Evolutionary conservation across 2,888 invertebrate genomes (phyloP), one percentile per base, ranked within the genome.

Genomic region (Meiosimyza decipiens): DNA sequence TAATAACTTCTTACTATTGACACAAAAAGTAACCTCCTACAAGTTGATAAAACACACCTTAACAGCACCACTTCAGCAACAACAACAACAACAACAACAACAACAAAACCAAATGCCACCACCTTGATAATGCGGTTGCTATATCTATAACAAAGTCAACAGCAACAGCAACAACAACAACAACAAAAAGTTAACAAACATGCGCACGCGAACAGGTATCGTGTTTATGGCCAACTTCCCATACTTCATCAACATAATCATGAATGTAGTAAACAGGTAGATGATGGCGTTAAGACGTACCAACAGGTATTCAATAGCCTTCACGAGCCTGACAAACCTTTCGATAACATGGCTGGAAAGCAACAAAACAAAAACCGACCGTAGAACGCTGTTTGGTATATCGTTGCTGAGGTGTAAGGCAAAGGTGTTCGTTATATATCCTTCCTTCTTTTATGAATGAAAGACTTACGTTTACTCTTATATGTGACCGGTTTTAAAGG

Each of bases 191-290:
- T 40, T 9, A 49, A 64, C 51, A 62, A 70, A 75, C 80, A 79
- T 81, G 82, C 82, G 82, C 82, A 79, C 74, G 78, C 73, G 74
- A 79, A 77, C 80, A 78, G 78, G 80, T 80, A 80, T 64, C 47
- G 40, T 22, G 12, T 40, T 65, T 65, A 12, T 49, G 57, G 66
- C 66, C 60, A 60, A 40, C 40, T 40, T 40, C 40, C 40, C 9
- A 9, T 9, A 6, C 6, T 40, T 40, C 40, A 40, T 9, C 40
- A 40, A 9, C 40, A 7, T 40, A 57, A 60, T 50, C 64, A 28
- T 50, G 50, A 63, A 62, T 70, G 70, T 47, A 63, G 70, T 47
- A 63, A 70, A 70, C 63, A 70, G 70, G 70, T 70, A 70, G 70
- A 50, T 16, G 13, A 15, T 4, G 69, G 70, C 73, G 71, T 74